Percentiles rank a stretch among this genome's conserved stretches.
Conservation (phyloP, 2,888 invertebrate species). For the Colostygia pectinataria region DNA sequence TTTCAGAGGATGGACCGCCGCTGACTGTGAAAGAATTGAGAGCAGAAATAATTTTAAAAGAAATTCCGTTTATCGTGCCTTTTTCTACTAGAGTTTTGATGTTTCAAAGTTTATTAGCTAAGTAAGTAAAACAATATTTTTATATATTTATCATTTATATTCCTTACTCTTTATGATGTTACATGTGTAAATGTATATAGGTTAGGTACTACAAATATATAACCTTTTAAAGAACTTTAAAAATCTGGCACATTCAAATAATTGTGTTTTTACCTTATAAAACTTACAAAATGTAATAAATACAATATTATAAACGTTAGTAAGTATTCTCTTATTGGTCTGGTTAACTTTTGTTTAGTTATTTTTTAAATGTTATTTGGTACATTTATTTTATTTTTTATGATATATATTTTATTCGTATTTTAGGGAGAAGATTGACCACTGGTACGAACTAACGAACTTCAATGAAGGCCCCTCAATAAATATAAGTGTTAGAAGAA, state of each 20-base stretch:
- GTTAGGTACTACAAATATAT: no score
- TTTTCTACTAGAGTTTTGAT: constrained; percentile 95
- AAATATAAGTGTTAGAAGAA: constrained; percentile 90
- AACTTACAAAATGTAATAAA: no score
- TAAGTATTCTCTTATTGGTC: no score
- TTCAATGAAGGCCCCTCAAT: constrained; percentile 90
- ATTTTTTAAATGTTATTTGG: no score
- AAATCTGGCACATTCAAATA: no score
- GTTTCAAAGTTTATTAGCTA: constrained; percentile 86
- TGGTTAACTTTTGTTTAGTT: no score
- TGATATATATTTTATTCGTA: not conserved
- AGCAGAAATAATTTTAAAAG: constrained; percentile 93
- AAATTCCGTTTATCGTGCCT: constrained; percentile 97
- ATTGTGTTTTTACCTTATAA: no score
- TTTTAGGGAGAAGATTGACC: constrained; percentile 85
- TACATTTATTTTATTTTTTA: not conserved
- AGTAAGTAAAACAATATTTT: constrained; percentile 56
- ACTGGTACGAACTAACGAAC: constrained; percentile 89
- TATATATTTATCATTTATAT: no score
- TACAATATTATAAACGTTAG: no score
- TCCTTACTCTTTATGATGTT: no score
- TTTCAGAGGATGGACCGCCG: constrained; percentile 89
- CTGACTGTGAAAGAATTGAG: constrained; percentile 94
- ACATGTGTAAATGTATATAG: no score
- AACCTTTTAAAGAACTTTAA: no score